Evolutionary conservation across 2,797 vertebrate species (phyloP).

Genomic region (Lycodopsis pacificus): DNA sequence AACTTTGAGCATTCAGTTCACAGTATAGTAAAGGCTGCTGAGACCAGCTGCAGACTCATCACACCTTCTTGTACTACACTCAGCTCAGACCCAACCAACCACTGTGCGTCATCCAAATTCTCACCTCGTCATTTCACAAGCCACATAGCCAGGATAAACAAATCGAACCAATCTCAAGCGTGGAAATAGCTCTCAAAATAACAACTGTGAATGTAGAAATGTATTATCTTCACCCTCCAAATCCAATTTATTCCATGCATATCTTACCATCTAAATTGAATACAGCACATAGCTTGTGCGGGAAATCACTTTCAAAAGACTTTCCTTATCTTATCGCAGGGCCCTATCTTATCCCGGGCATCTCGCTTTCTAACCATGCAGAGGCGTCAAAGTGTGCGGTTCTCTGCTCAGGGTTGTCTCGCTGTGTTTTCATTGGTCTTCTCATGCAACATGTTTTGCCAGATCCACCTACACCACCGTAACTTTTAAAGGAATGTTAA

Average conservation of each 20-base stretch:
- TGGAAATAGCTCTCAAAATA: constrained; percentile 77
- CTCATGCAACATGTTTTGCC: constrained; percentile 30
- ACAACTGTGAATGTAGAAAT: constrained; percentile 71
- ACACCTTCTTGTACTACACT: constrained; percentile 10
- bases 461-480: constrained; percentile 41
- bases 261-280: constrained; percentile 88
- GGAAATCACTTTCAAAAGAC: constrained; percentile 82
- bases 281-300: constrained; percentile 76
- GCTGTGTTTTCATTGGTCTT: constrained; percentile 49
- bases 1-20: not conserved
- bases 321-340: constrained; percentile 81
- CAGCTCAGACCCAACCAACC: constrained; percentile 36
- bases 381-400: constrained; percentile 52
- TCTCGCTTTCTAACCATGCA: constrained; percentile 77
- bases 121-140: constrained; percentile 59
- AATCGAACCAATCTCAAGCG: constrained; percentile 68
- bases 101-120: constrained; percentile 40
- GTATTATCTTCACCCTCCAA: constrained; percentile 77
- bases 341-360: constrained; percentile 80
- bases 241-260: constrained; percentile 83
- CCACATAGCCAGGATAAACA: constrained; percentile 64
- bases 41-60: constrained; percentile 3
- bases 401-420: constrained; percentile 51
- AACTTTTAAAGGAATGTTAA: constrained; percentile 74
- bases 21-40: not conserved